A percentile compares a stretch with the other conserved stretches of the same genome.
These are phyloP conservation scores for Nothoprocta pentlandii DNA, from an alignment of 2,113 vertebrate genomes.

Conservation along the genomic window DNA sequence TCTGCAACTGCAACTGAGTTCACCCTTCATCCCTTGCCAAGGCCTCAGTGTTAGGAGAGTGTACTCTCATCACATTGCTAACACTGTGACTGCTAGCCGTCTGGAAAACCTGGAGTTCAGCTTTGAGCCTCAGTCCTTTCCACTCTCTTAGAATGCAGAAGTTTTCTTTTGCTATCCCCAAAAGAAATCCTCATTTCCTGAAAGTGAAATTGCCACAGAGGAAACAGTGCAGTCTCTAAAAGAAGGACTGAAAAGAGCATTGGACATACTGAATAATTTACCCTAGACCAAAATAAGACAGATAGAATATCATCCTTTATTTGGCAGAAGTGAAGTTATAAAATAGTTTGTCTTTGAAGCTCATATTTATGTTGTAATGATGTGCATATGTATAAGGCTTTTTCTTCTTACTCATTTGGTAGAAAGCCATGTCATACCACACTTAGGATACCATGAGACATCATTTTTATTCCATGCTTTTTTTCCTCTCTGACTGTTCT, in stretches of 20 bases:
- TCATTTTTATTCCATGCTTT: background rate
- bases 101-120: slow-evolving; percentile 21
- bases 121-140: background rate
- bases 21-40: slow-evolving; percentile 37
- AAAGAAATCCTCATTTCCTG: background rate
- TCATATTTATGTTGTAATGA: background rate
- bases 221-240: background rate
- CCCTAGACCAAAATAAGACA: background rate
- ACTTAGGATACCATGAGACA: background rate
- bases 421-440: background rate
- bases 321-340: background rate
- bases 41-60: background rate
- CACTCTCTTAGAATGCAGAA: background rate
- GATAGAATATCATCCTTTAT: background rate
- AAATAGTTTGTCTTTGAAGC: background rate
- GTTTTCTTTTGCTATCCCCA: background rate
- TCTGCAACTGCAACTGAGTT: slow-evolving; percentile 12
- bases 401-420: background rate
- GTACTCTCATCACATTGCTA: background rate
- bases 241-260: background rate
- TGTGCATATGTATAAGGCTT: accelerated
- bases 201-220: background rate
- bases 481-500: background rate
- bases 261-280: background rate
- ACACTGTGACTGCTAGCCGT: background rate